Evolutionary conservation across 2,113 vertebrate genomes (phyloP), one percentile per base, ranked within the genome.

Genomic region (Oryzias woworae): DNA sequence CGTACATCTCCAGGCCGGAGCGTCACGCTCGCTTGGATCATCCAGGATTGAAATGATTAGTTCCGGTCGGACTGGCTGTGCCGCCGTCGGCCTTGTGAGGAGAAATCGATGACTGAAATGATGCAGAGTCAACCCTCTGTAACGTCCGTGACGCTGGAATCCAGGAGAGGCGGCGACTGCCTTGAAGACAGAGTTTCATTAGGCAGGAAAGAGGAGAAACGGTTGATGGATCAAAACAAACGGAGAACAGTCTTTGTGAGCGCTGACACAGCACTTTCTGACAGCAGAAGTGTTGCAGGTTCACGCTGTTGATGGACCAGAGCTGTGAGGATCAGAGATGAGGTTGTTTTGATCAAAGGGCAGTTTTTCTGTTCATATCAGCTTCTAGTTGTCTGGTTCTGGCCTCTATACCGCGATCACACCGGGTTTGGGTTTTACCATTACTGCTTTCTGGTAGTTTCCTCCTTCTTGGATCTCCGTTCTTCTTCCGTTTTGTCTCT

Each of bases 41-140:
- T 45, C 2, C 42, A 60, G 45, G 83, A 87, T 84, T 86, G 78
- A 82, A 85, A 58, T 22, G 66, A 44, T 64, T 47, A 57, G 83
- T 87, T 75, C 66, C 77, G 72, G 31, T 2, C 20, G 15, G 26
- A 50, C 68, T 72, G 53, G 64, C 56, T 14, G 60, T 24, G 66
- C 58, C 67, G 62, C 65, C 59, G 80, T 81, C 66, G 84, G 86
- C 84, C 84, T 85, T 77, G 80, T 69, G 65, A 57, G 20, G 8
- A 70, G 77, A 84, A 84, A 86, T 90, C 84, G 23, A 88, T 87
- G 63, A 23, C 46, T 60, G 53, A 80, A 86, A 81, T 78, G 73
- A 91, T 87, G 74, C 71, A 64, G 58, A 81, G 75, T 73, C 66
- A 68, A 67, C 70, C 78, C 72, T 83, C 72, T 83, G 85, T 78